These are phyloP conservation scores for Agrochola lychnidis DNA, from an alignment of 2,888 invertebrate species.

Conservation along the genomic window DNA sequence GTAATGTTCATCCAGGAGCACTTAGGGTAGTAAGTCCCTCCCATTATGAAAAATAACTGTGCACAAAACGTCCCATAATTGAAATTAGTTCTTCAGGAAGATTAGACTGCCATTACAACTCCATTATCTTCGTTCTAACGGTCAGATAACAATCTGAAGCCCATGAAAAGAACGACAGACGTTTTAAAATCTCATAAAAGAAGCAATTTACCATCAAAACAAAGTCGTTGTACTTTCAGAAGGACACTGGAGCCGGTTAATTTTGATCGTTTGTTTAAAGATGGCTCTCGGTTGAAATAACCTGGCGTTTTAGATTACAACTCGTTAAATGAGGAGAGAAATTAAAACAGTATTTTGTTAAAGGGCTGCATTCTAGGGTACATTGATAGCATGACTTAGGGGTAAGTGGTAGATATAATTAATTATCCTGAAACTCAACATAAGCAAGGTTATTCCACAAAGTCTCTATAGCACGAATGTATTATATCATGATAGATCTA, in stretches of 20 bases:
- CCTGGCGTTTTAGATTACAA: constrained; percentile 8
- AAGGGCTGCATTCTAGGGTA: neutral
- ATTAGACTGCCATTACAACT: constrained; percentile 37
- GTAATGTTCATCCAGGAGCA: no score
- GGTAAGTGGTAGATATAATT: neutral
- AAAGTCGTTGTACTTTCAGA: constrained; percentile 37
- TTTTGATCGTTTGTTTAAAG: constrained; percentile 35
- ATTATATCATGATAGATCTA: neutral
- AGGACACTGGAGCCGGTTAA: constrained; percentile 34
- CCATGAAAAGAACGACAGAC: constrained; percentile 39
- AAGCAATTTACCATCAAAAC: constrained; percentile 39
- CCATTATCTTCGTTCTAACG: constrained; percentile 44
- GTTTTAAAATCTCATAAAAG: constrained; percentile 56
- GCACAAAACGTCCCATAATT: constrained; percentile 1
- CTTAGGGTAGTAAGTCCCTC: neutral
- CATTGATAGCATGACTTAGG: neutral
- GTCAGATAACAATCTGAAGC: constrained; percentile 47
- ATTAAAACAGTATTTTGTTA: neutral
- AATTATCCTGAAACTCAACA: neutral
- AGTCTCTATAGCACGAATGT: neutral
- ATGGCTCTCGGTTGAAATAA: constrained; percentile 7
- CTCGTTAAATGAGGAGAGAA: neutral
- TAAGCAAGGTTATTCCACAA: neutral
- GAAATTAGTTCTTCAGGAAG: constrained; percentile 18
- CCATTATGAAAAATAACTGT: constrained; percentile 1